Conservation (phyloP, 2,113 vertebrate genomes). For the Tapirus terrestris region DNA sequence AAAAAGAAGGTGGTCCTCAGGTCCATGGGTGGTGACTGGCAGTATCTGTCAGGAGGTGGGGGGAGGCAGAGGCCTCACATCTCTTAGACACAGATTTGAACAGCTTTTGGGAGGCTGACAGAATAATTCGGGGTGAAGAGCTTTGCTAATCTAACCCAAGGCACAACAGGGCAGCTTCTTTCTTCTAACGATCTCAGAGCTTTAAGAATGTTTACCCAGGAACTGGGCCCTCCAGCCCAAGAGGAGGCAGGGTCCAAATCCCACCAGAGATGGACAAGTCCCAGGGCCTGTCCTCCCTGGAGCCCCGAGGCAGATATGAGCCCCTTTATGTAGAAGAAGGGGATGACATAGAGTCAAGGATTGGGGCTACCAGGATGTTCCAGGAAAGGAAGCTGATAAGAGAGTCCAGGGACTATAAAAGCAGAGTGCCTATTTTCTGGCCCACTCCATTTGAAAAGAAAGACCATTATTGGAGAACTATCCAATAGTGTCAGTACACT, state of each 20-base stretch:
- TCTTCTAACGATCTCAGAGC: neutral
- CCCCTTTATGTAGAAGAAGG: neutral
- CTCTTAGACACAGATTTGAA: neutral
- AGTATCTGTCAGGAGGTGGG: neutral
- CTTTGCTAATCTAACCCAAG: neutral
- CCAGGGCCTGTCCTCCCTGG: neutral
- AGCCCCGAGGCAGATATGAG: neutral
- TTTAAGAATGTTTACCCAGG: neutral
- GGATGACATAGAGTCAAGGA: neutral
- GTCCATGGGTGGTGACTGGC: no score
- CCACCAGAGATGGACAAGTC: neutral
- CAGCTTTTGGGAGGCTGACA: neutral
- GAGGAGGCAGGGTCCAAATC: neutral
- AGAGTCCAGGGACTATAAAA: neutral
- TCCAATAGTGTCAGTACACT: neutral
- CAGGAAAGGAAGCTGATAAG: neutral
- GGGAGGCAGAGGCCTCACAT: neutral
- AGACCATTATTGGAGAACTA: neutral
- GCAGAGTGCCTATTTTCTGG: neutral
- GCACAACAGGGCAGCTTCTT: neutral
- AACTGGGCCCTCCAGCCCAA: neutral
- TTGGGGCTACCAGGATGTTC: neutral
- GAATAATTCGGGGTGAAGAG: neutral
- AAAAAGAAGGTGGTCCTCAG: neutral
- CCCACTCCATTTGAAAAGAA: neutral